Percentiles rank a stretch among this genome's conserved stretches.
phyloP scores from a whole-genome alignment of 2,113 vertebrate species.

The Speoplatyrhinus poulsoni region DNA sequence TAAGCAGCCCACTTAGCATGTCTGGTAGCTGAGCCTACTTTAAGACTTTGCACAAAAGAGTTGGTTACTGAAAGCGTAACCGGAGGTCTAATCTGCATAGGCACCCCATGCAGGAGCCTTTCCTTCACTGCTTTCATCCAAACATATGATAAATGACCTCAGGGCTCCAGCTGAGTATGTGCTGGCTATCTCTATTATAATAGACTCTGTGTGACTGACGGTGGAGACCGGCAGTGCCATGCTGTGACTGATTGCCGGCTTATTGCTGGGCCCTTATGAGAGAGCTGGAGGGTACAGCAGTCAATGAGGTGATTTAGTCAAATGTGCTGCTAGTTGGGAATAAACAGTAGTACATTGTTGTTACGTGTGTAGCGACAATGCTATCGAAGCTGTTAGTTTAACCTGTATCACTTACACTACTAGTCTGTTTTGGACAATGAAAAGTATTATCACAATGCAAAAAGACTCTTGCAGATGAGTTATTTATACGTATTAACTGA shows the following conservation, averaged over 20 bases:
- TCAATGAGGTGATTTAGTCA: conserved; percentile 27
- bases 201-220: conserved; percentile 50
- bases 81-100: conserved; percentile 8
- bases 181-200: conserved; percentile 35
- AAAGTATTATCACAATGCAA: neutral
- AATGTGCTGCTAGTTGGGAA: conserved; percentile 24
- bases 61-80: neutral
- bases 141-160: conserved; percentile 54
- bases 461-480: neutral
- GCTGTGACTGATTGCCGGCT: conserved; percentile 47
- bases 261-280: conserved; percentile 10
- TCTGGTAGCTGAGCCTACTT: neutral
- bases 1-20: neutral
- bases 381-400: neutral
- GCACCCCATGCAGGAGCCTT: conserved; percentile 35
- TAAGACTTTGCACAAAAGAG: conserved; percentile 13
- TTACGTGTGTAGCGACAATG: neutral
- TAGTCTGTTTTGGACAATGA: neutral
- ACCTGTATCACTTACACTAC: no score
- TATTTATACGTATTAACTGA: no score
- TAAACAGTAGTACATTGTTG: conserved; percentile 2
- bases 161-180: conserved; percentile 32
- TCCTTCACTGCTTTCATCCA: conserved; percentile 33
- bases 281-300: conserved; percentile 1
- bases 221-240: conserved; percentile 20